A percentile compares a stretch with the other conserved stretches of the same genome.
Evolutionary conservation across 1,140 invertebrate species (phyloP).

Genomic region (Rhyacophila brunnea): DNA sequence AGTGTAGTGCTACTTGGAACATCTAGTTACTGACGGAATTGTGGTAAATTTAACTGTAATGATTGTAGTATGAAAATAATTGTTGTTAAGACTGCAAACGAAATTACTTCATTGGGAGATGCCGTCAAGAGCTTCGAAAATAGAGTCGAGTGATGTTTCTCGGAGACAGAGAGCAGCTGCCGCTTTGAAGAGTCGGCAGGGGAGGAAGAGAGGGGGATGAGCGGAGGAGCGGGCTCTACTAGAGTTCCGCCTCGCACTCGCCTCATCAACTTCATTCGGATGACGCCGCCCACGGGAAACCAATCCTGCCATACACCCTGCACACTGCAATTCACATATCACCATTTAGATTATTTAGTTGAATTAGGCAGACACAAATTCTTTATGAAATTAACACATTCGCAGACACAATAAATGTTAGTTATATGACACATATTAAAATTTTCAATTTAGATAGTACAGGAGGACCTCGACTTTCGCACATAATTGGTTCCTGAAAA

Average conservation of each 20-base stretch:
- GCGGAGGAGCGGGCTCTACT: conserved; percentile 62
- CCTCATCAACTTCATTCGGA: conserved; percentile 86
- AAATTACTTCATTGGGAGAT: conserved; percentile 43
- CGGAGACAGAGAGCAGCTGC: conserved; percentile 49
- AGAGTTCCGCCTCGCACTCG: conserved; percentile 75
- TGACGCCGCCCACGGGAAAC: conserved; percentile 64
- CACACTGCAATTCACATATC: conserved; percentile 39
- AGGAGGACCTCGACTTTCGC: too few species aligned
- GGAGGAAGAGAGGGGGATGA: conserved; percentile 38
- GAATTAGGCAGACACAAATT: too few species aligned
- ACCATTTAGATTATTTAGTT: background rate
- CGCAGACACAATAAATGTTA: too few species aligned
- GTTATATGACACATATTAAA: too few species aligned
- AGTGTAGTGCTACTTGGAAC: too few species aligned
- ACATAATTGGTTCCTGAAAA: too few species aligned
- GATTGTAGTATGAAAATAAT: too few species aligned
- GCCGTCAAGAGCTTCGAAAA: conserved; percentile 82
- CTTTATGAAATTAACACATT: too few species aligned
- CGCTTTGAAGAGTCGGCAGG: conserved; percentile 30
- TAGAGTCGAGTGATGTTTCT: conserved; percentile 43
- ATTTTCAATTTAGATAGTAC: too few species aligned
- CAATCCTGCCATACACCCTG: conserved; percentile 36
- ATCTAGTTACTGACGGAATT: too few species aligned
- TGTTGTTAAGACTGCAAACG: background rate
- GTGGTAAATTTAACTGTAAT: too few species aligned